phyloP scores from a whole-genome alignment of 2,113 vertebrate species.

The Galbula dea region DNA sequence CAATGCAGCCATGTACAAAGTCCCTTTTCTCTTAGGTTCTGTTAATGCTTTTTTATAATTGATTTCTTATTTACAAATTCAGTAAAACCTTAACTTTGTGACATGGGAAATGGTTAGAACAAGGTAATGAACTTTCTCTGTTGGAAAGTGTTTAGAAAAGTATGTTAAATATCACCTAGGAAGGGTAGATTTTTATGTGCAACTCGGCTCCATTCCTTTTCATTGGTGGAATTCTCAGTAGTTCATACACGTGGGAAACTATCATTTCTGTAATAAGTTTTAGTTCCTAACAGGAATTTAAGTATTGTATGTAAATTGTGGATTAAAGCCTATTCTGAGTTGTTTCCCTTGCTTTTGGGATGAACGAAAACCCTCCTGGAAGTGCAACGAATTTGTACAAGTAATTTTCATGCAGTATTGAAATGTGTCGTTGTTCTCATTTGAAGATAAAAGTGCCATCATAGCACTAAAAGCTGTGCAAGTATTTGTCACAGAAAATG shows the following conservation, averaged over 20 bases:
- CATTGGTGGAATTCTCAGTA: not conserved
- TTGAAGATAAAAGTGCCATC: not conserved
- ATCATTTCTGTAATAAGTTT: not conserved
- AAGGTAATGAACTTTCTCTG: not conserved
- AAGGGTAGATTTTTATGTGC: not conserved
- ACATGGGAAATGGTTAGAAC: not conserved
- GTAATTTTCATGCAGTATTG: not conserved
- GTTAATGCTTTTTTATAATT: slow-evolving; percentile 9
- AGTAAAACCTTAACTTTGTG: not conserved
- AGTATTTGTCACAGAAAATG: not conserved
- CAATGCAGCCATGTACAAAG: not conserved
- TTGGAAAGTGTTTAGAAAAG: not conserved
- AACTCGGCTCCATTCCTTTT: not conserved
- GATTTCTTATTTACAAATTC: slow-evolving; percentile 29
- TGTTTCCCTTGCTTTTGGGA: not conserved
- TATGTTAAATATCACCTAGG: not conserved
- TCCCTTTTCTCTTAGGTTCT: slow-evolving; percentile 28
- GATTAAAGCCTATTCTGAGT: not conserved
- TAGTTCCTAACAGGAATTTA: not conserved
- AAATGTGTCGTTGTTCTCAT: not conserved
- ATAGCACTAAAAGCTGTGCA: not conserved
- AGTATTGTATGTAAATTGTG: not conserved
- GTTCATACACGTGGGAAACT: not conserved
- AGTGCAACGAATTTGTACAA: not conserved
- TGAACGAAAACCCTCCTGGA: not conserved